Conservation (phyloP, 64 coral and sea anemone genomes). For the Montipora foliosa region DNA sequence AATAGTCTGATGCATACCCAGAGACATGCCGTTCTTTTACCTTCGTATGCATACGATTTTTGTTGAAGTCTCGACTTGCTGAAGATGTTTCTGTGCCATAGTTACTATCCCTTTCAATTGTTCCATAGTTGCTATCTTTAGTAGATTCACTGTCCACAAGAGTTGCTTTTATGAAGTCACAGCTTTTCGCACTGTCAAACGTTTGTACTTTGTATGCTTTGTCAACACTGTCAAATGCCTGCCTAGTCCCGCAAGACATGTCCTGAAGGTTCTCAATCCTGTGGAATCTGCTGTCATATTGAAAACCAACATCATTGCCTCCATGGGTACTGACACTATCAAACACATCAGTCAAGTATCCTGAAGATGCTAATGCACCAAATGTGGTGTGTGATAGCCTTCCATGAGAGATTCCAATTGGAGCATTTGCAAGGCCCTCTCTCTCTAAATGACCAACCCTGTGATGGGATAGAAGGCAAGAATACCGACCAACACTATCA, state of each 20-base stretch:
- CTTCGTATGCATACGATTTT: not conserved
- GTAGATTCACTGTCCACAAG: conserved; percentile 85
- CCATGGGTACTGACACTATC: conserved; percentile 91
- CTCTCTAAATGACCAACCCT: conserved; percentile 67
- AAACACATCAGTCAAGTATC: conserved; percentile 86
- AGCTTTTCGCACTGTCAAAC: conserved; percentile 56
- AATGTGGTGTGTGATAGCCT: conserved; percentile 70
- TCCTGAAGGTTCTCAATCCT: conserved; percentile 34
- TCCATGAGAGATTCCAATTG: conserved; percentile 55
- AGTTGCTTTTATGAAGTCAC: conserved; percentile 85
- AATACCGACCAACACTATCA: conserved; percentile 30
- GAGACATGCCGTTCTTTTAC: conserved; percentile 28
- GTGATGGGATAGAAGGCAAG: conserved; percentile 59
- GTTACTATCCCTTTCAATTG: conserved; percentile 97
- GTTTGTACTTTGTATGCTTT: conserved; percentile 22
- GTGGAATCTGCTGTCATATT: conserved; percentile 9
- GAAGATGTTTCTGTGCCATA: conserved; percentile 95
- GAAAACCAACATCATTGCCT: conserved; percentile 51
- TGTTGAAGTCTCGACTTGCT: conserved; percentile 77
- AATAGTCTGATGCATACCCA: conserved; percentile 40
- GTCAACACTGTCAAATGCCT: not conserved
- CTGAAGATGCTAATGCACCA: conserved; percentile 81
- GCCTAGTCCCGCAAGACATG: not conserved
- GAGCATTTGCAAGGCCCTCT: conserved; percentile 34
- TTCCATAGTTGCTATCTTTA: conserved; percentile 99